Base-by-base conservation (phyloP, 1,140 invertebrate species). In the Calliopsis andreniformis region DNA sequence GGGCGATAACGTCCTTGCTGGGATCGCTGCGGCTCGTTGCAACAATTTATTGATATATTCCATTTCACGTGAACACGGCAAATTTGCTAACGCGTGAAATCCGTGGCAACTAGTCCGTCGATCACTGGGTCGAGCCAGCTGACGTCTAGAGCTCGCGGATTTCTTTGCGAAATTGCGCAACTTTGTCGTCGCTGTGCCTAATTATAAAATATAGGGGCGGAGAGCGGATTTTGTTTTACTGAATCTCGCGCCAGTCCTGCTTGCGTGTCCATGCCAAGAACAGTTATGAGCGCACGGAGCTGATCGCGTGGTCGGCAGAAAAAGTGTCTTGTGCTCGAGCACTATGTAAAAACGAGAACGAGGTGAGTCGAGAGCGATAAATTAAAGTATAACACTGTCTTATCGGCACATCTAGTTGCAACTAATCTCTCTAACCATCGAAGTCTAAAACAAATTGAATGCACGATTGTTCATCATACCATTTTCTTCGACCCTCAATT, bases 31-130 rank as follows among this genome's bases (percentile, higher is more conserved):
- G 61, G 82, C 39, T 28, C 87, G 87, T 72, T 88, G 76, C 32
- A 90, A 55, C 30, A 89, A 63, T 58, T 84, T 86, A 80, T 89
- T 88, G 75, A 90, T 87, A 64, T 85, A 90, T 20, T 90, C 89
- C 89, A 90, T 90, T 32, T 45, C 25, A 39, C 18, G n/a, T 12
- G 45, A 23, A 53, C 16, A 32, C 3, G 42, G 28, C 3, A 28
- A 18, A 55, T 68, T 30, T 35, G 35, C 35, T 10, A 20, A 4
- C 3, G 42, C 20, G 8, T 20, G n/a, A 39, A 10, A 59, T 10
- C 32, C 43, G 10, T 51, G 5, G 12, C 28, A 28, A 47, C 35
- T 43, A 55, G 42, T 67, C 32, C 28, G 30, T 32, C 7, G 49
- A 59, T 69, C 53, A 72, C 70, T 78, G 75, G 20, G n/a, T n/a